Base-by-base conservation (phyloP, 2,113 vertebrate genomes). In the Cairina moschata region DNA sequence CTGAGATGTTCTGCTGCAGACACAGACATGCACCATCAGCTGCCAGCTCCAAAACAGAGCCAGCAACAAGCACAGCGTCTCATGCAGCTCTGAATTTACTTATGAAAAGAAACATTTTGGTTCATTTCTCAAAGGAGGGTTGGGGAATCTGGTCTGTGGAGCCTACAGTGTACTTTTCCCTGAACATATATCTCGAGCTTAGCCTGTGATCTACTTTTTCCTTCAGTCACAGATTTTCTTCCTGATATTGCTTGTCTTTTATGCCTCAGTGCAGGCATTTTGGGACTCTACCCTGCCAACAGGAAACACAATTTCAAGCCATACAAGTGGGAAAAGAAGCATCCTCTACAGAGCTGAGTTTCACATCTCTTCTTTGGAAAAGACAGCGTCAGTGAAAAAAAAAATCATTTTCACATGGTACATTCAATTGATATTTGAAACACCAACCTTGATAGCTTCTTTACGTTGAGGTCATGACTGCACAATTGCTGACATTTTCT, bases 91-190 rank as follows among this genome's bases (percentile, higher is more conserved):
- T 88, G 74, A 66, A 52, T 56, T 93, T 25, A 59, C 44, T 40
- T 36, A 44, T 0, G 0, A 42, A 40, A 63, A 73, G 11, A 23
- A n/a, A 89, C 44, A 22, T 29, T 1, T 4, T 2, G 2, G 23
- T 44, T 76, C 72, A 46, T 63, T 84, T 69, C 80, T 73, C 71
- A 72, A 46, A 54, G 36, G 32, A n/a, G 13, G 21, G 38, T 5
- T 63, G 52, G 25, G 36, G 34, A 72, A 46, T 77, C 69, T 36
- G 29, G 59, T n/a, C 54, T 1, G 2, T 34, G 65, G 34, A 77
- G 13, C 46, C 11, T 54, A 31, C 4, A 23, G 52, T 32, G 23
- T 82, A 44, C 48, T 89, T 14, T 34, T 17, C 28, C 58, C 71
- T 13, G 31, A 38, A 62, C 32, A 23, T 5, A 66, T 38, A 9